Percentiles rank a stretch among this genome's conserved stretches.
Conservation (phyloP, 2,888 invertebrate genomes). For the Cataglyphis cursor region DNA sequence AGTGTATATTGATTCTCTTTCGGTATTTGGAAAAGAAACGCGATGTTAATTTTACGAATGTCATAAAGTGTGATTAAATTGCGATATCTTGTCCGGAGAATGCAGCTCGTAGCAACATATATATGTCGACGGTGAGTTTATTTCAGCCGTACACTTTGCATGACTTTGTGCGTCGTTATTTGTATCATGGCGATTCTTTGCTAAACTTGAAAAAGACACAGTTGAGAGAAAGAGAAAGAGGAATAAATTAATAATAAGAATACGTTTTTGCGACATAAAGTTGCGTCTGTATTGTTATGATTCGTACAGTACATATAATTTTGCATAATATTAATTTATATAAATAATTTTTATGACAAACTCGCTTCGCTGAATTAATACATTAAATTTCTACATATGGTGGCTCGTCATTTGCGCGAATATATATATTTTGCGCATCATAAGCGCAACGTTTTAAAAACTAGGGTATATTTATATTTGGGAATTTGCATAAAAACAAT, state of each 20-base stretch:
- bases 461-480: neutral
- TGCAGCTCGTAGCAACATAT: neutral
- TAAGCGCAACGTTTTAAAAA: neutral
- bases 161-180: neutral
- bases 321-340: neutral
- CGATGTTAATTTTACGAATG: neutral
- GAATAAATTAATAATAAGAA: neutral
- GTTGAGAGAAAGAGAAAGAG: neutral
- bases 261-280: neutral
- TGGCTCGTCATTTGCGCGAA: neutral
- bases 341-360: neutral
- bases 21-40: neutral
- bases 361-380: neutral
- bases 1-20: neutral
- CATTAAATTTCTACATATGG: neutral
- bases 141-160: neutral
- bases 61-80: neutral
- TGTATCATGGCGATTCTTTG: neutral
- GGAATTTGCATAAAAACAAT: neutral
- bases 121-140: neutral
- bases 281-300: neutral
- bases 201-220: neutral
- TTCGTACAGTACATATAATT: neutral
- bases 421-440: neutral
- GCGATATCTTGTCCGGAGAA: neutral